Evolutionary conservation across 2,888 invertebrate species (phyloP).

Genomic region (Drosophila engyochracea): DNA sequence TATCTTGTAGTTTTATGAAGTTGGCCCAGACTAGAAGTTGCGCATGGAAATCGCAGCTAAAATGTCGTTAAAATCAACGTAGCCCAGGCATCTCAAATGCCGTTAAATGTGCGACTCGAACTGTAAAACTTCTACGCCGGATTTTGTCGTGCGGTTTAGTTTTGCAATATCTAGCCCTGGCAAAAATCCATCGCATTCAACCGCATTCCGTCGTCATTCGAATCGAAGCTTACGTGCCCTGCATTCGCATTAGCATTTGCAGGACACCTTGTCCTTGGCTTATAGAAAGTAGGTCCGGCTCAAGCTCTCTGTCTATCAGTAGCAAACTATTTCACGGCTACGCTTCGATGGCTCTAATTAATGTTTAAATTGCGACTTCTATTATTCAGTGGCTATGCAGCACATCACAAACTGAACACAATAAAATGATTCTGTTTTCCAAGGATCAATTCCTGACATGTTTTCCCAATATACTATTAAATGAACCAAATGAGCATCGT

Average conservation of each 20-base stretch:
- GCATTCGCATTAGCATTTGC: conserved; percentile 67
- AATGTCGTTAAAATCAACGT: conserved; percentile 81
- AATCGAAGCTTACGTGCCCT: conserved; percentile 65
- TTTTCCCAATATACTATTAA: background rate
- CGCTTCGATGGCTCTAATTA: conserved; percentile 81
- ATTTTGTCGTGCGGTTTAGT: conserved; percentile 67
- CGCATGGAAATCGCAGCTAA: conserved; percentile 70
- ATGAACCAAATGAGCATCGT: background rate
- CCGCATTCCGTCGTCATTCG: conserved; percentile 49
- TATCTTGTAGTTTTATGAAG: conserved; percentile 76
- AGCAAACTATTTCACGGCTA: conserved; percentile 53
- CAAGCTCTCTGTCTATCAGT: conserved; percentile 22
- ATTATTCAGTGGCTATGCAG: conserved; percentile 55
- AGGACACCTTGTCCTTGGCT: conserved; percentile 46
- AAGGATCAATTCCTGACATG: background rate
- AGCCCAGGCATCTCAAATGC: conserved; percentile 62
- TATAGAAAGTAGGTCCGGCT: conserved; percentile 22
- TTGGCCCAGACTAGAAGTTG: conserved; percentile 42
- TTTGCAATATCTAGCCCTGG: conserved; percentile 36
- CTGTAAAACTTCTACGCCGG: conserved; percentile 55
- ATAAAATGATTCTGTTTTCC: conserved; percentile 5
- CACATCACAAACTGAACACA: conserved; percentile 36
- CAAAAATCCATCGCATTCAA: conserved; percentile 38
- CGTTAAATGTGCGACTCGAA: conserved; percentile 66
- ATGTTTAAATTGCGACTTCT: conserved; percentile 77